phyloP scores from a whole-genome alignment of 2,888 invertebrate genomes.

The Sarcophaga subvicina region DNA sequence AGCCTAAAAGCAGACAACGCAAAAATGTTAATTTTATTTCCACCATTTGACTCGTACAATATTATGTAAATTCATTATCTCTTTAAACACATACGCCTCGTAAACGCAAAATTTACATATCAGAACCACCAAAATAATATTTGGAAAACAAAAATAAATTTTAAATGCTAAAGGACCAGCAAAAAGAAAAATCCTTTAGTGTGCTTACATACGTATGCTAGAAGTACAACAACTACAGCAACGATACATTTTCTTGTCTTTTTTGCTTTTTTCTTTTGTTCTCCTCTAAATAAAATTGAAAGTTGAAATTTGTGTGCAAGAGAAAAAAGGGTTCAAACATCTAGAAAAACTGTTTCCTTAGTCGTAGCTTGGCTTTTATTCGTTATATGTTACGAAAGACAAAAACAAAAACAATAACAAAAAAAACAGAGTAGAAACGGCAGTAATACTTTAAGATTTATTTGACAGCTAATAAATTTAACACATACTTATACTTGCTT shows the following conservation, averaged over 20 bases:
- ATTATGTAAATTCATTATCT: constrained; percentile 66
- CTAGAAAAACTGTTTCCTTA: constrained; percentile 25
- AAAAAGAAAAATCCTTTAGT: too few species aligned
- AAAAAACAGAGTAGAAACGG: constrained; percentile 69
- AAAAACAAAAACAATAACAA: not conserved
- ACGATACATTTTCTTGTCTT: not conserved
- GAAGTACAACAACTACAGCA: constrained; percentile 19
- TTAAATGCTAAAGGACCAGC: too few species aligned
- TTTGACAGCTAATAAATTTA: constrained; percentile 81
- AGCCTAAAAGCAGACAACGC: constrained; percentile 55
- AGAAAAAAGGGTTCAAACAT: constrained; percentile 53
- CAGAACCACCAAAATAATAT: not conserved
- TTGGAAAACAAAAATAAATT: too few species aligned
- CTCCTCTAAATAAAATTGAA: constrained; percentile 50
- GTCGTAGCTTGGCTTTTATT: constrained; percentile 54
- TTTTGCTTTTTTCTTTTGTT: too few species aligned
- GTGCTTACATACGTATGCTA: not conserved
- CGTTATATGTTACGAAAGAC: constrained; percentile 21
- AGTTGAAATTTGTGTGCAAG: constrained; percentile 22
- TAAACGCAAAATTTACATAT: constrained; percentile 60
- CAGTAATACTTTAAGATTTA: constrained; percentile 78
- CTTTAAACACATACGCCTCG: constrained; percentile 38
- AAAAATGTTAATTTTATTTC: constrained; percentile 55
- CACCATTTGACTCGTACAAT: constrained; percentile 21
- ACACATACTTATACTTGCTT: constrained; percentile 73